These are phyloP conservation scores for Lacerta viridis DNA, from an alignment of 2,797 vertebrate genomes.

Conservation along the genomic window DNA sequence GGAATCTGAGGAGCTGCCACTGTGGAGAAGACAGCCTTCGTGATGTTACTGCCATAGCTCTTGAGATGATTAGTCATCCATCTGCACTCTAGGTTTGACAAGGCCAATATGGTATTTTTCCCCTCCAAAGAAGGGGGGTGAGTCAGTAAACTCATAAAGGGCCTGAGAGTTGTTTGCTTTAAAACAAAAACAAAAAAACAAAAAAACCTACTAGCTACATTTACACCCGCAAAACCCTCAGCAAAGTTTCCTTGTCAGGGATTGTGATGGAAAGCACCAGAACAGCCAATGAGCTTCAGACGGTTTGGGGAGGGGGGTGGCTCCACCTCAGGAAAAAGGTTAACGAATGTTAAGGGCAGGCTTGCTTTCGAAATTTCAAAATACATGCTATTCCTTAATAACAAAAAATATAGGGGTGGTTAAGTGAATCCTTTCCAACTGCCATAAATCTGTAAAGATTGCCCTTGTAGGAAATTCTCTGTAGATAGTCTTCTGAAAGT, in stretches of 20 bases:
- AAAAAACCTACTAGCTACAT: neutral
- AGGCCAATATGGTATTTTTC: neutral
- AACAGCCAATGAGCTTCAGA: neutral
- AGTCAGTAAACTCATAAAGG: neutral
- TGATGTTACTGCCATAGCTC: neutral
- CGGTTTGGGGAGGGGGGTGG: no score
- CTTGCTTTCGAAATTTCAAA: no score
- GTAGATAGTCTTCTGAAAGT: no score
- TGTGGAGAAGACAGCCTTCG: neutral
- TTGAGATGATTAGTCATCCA: conserved; percentile 4
- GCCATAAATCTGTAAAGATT: no score
- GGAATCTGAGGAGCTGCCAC: neutral
- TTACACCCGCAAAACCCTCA: neutral
- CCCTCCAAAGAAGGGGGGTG: no score
- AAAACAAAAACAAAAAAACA: neutral
- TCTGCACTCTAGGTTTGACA: neutral
- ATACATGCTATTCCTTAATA: no score
- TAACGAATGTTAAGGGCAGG: neutral
- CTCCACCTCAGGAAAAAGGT: neutral
- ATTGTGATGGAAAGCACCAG: neutral
- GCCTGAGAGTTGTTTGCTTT: neutral
- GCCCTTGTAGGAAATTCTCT: no score
- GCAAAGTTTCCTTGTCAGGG: no score
- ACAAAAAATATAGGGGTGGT: no score
- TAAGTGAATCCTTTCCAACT: no score